Evolutionary conservation across 2,888 invertebrate genomes (phyloP).

Genomic region (Oxyscelio sp.): DNA sequence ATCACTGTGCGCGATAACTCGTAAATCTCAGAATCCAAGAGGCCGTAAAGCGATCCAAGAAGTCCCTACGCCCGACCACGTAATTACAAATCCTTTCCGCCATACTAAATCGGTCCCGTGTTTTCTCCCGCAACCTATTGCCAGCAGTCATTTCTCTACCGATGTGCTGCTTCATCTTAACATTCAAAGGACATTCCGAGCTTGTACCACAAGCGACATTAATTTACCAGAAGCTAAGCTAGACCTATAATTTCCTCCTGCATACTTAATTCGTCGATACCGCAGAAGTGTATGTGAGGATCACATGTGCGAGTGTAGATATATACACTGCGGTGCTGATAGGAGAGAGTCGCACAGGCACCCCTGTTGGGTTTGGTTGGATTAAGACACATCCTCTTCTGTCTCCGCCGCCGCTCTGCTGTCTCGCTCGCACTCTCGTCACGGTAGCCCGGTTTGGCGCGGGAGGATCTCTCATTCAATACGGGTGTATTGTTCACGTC

Average conservation of each 20-base stretch:
- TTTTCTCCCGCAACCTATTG: constrained; percentile 75
- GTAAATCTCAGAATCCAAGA: constrained; percentile 83
- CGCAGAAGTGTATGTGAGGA: constrained; percentile 45
- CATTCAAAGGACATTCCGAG: constrained; percentile 70
- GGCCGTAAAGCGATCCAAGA: constrained; percentile 80
- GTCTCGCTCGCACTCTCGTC: constrained; percentile 65
- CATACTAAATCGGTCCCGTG: constrained; percentile 76
- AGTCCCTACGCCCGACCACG: constrained; percentile 81
- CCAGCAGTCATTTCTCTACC: constrained; percentile 67
- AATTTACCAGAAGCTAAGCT: constrained; percentile 68
- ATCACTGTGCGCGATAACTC: constrained; percentile 82
- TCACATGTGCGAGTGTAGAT: constrained; percentile 55
- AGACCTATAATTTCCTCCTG: constrained; percentile 69
- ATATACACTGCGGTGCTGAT: constrained; percentile 59
- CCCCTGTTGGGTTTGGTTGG: constrained; percentile 67
- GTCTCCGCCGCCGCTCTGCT: constrained; percentile 56
- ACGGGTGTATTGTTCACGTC: constrained; percentile 88
- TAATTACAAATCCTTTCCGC: constrained; percentile 85
- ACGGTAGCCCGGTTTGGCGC: constrained; percentile 58
- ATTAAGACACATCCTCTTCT: constrained; percentile 74
- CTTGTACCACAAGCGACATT: constrained; percentile 70
- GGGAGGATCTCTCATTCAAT: constrained; percentile 85
- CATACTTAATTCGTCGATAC: constrained; percentile 73
- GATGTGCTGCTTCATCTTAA: constrained; percentile 54
- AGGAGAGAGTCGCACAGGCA: constrained; percentile 45